Evolutionary conservation across 2,797 vertebrate species (phyloP).

Genomic region (Chiroxiphia lanceolata): DNA sequence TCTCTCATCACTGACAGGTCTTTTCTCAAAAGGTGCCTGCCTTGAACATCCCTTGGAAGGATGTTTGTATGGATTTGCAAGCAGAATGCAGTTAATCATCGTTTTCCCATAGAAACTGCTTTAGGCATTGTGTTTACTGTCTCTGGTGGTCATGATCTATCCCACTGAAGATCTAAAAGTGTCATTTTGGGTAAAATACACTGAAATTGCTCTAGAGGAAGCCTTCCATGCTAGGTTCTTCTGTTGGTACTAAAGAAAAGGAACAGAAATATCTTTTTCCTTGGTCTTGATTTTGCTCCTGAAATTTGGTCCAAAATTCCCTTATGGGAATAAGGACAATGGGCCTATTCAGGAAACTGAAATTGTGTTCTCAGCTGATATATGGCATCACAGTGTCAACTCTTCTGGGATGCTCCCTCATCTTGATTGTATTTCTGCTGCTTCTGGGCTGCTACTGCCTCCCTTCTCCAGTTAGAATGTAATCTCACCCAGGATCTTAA

Average conservation of each 20-base stretch:
- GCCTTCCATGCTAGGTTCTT: neutral
- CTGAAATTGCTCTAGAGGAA: neutral
- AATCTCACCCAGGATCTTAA: neutral
- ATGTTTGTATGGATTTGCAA: neutral
- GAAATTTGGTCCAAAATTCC: neutral
- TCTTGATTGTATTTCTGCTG: neutral
- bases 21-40: neutral
- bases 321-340: neutral
- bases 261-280: fast-evolving
- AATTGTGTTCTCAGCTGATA: neutral
- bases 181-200: neutral
- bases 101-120: neutral
- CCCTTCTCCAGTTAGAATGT: neutral
- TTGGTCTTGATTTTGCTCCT: neutral
- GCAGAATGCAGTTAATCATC: neutral
- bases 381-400: fast-evolving
- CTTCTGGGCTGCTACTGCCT: neutral
- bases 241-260: neutral
- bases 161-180: neutral
- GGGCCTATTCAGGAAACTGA: neutral
- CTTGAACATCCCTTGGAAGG: neutral
- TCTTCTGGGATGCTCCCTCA: neutral
- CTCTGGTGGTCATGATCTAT: neutral
- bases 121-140: neutral
- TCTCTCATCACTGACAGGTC: neutral